Percentiles rank a stretch among this genome's conserved stretches.
These are phyloP conservation scores for Sialia sialis DNA, from an alignment of 2,113 vertebrate species.

Conservation along the genomic window DNA sequence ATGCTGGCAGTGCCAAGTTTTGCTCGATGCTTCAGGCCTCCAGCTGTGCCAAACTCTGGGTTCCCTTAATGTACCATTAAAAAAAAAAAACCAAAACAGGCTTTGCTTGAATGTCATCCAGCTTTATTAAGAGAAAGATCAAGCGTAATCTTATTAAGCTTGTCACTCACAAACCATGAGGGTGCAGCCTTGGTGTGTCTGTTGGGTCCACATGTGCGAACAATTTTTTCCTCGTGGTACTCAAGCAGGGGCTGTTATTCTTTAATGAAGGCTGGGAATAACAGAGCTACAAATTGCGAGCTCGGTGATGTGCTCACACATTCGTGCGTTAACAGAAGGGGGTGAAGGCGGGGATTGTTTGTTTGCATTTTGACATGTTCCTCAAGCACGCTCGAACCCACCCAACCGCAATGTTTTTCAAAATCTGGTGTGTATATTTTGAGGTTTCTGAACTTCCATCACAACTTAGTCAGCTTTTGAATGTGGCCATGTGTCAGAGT, in stretches of 20 bases:
- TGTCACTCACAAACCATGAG: conserved; percentile 51
- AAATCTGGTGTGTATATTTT: conserved; percentile 31
- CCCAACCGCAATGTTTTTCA: conserved; percentile 21
- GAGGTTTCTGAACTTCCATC: conserved; percentile 43
- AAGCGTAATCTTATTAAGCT: conserved; percentile 56
- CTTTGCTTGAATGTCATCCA: conserved; percentile 58
- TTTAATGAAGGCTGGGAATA: conserved; percentile 27
- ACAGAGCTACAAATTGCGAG: background rate
- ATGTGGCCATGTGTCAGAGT: background rate
- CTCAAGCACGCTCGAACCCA: background rate
- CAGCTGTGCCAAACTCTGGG: conserved; percentile 45
- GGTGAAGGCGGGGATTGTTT: background rate
- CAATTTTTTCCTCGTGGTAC: conserved; percentile 29
- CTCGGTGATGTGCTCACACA: background rate
- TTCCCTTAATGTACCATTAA: conserved; percentile 38
- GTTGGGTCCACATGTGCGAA: conserved; percentile 23
- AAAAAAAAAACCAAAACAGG: conserved; percentile 10
- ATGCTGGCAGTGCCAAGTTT: conserved; percentile 46
- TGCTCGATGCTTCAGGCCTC: background rate
- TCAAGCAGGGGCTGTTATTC: conserved; percentile 38
- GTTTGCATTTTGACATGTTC: conserved; percentile 25
- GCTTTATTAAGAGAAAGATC: conserved; percentile 62
- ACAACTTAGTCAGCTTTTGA: conserved; percentile 1
- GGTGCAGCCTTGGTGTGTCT: conserved; percentile 32
- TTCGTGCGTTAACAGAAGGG: background rate